Conservation (phyloP, 2,797 vertebrate genomes). For the Sebastes elongatus region DNA sequence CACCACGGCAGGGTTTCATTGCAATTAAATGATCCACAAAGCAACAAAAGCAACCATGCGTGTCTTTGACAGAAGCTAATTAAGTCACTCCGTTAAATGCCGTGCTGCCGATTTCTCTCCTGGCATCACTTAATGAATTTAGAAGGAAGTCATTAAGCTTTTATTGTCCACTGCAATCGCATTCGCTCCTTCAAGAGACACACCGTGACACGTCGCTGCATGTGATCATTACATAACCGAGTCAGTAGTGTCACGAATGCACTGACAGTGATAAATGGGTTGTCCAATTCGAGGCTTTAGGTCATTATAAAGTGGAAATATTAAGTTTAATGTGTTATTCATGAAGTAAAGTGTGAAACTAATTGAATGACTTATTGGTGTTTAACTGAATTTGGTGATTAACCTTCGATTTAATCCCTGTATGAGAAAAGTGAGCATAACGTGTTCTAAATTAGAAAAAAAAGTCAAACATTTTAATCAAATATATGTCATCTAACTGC, state of each 20-base stretch:
- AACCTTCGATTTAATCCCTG: not conserved
- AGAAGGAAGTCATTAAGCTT: conserved; percentile 30
- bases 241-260: not conserved
- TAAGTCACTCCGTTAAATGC: conserved; percentile 1
- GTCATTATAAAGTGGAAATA: not conserved
- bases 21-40: not conserved
- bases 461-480: not conserved
- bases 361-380: not conserved
- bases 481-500: not conserved
- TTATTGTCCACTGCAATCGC: not conserved
- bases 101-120: not conserved
- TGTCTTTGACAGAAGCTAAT: not conserved
- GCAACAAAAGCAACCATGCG: not conserved
- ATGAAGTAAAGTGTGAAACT: not conserved
- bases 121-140: conserved; percentile 8
- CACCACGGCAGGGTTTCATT: not conserved
- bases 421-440: not conserved
- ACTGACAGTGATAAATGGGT: not conserved
- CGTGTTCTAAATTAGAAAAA: not conserved
- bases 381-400: not conserved
- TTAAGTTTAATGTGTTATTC: not conserved
- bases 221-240: not conserved
- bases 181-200: not conserved
- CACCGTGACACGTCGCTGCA: not conserved
- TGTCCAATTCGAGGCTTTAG: not conserved